A percentile compares a stretch with the other conserved stretches of the same genome.
Conservation (phyloP, 2,888 invertebrate genomes). For the Furcula furcula region DNA sequence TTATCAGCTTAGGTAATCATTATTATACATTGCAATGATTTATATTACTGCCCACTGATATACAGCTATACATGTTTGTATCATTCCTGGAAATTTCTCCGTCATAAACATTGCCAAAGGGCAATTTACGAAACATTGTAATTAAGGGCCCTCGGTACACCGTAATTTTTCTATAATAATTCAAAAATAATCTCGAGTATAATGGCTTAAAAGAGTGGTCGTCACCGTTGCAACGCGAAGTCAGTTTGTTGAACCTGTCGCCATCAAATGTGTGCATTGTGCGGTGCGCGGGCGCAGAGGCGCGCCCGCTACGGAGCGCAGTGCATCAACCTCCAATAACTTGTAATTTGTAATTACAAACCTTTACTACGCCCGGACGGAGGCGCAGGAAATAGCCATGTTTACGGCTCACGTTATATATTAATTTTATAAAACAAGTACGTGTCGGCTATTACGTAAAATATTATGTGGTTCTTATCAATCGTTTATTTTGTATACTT, state of each 20-base stretch:
- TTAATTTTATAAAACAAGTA: conserved; percentile 55
- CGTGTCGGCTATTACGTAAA: conserved; percentile 28
- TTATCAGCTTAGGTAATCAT: background rate
- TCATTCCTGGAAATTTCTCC: conserved; percentile 41
- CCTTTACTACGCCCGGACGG: conserved; percentile 68
- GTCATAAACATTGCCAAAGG: conserved; percentile 36
- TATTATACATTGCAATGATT: conserved; percentile 8
- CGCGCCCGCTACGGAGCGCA: conserved; percentile 39
- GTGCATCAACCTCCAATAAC: conserved; percentile 79
- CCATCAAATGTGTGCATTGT: conserved; percentile 67
- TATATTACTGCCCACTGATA: conserved; percentile 24
- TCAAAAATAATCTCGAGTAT: conserved; percentile 63
- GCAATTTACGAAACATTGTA: conserved; percentile 43
- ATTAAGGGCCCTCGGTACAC: conserved; percentile 45
- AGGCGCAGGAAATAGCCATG: conserved; percentile 66
- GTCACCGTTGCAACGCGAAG: conserved; percentile 51
- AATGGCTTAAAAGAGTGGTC: conserved; percentile 63
- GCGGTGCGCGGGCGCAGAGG: conserved; percentile 37
- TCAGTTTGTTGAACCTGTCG: conserved; percentile 76
- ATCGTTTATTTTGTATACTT: background rate
- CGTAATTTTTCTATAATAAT: conserved; percentile 60
- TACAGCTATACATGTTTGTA: conserved; percentile 30
- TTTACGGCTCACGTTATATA: conserved; percentile 59
- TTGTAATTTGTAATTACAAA: conserved; percentile 78
- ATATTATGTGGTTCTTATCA: conserved; percentile 5